Base-by-base conservation (phyloP, 2,888 invertebrate genomes). In the Chymomyza fuscimana region DNA sequence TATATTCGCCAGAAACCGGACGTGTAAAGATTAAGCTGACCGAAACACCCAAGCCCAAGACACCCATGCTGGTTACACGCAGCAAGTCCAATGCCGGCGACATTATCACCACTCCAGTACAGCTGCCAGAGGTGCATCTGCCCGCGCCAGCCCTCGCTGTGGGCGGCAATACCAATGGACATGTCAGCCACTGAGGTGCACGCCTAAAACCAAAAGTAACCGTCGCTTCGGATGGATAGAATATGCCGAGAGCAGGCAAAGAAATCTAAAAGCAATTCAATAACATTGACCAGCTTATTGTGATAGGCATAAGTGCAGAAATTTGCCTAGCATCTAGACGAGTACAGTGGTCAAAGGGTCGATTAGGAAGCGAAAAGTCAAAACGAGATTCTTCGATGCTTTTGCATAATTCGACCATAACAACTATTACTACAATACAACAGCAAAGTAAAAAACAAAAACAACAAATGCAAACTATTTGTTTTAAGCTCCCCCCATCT, bases 41-140 rank as follows among this genome's bases (percentile, higher is more conserved):
- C 15, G 96, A 96, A 90, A 95, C 95, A 70, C 95, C 95, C 2
- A 95, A 95, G 88, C 96, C 96, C 60, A 96, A 95, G 92, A 96
- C 96, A n/a, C 96, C 96, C 46, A 93, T 96, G 90, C 93, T 96
- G 89, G 95, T 96, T 87, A 96, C 95, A 86, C 94, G 96, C 91
- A 94, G 94, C 92, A 93, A 94, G 82, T 95, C 95, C 63, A 95
- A 95, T 90, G 95, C 95, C 74, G 96, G 96, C 78, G 95, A 95
- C 77, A 95, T 95, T 82, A 94, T 96, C 82, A 94, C 96, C 89
- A 96, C 95, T 79, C 91, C 92, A n/a, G 87, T 91, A 6, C 65
- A 71, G 50, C 69, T 59, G 29, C 65, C 68, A 22, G 52, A 32
- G 58, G 64, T 59, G 7, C 59, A 59, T n/a, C 59, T 70, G 63